Base-by-base conservation (phyloP, 2,797 vertebrate species). In the Salmo trutta region DNA sequence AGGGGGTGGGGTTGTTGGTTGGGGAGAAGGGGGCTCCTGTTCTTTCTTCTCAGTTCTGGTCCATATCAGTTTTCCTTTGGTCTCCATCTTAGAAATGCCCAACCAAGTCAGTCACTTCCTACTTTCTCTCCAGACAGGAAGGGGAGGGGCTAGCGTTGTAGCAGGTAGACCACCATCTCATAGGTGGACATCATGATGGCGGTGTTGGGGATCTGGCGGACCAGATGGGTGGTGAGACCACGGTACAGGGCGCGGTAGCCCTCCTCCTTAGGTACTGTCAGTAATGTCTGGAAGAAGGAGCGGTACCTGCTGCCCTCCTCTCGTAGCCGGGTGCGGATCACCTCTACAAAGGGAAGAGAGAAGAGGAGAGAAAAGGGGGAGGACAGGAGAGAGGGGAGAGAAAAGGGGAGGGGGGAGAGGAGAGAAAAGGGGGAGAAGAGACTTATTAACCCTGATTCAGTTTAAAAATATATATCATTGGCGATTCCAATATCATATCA, bases 101-200 rank as follows among this genome's bases (percentile, higher is more conserved):
- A 77, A 56, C 69, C 52, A 29, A 14, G 15, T 53, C 76, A 36
- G 66, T 41, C 0, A 53, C 71, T 81, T 71, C 77, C 71, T 69
- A 75, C 41, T 81, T 83, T 24, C 21, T 75, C 74, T 80, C 68
- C 29, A 21, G 75, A 76, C 62, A 72, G 73, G 71, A 83, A 77
- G 77, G 79, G 76, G 72, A 51, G 0, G 59, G 66, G 87, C 94
- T 98, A 99, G 93, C 95, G 92, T 76, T 96, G 93, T 0, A 99
- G 95, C 77, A 99, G 92, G 94, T 98, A 98, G 82, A 99, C 96
- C 86, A 99, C 98, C 88, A 99, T 88, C 92, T 99, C 98, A 76
- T 99, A 99, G 84, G 98, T 99, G 88, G 96, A 96, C 98, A 99
- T 99, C 97, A 99, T 97, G 88, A 99, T 98, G 88, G 98, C 98